Evolutionary conservation across 1,140 invertebrate genomes (phyloP).

Genomic region (Procambarus clarkii): DNA sequence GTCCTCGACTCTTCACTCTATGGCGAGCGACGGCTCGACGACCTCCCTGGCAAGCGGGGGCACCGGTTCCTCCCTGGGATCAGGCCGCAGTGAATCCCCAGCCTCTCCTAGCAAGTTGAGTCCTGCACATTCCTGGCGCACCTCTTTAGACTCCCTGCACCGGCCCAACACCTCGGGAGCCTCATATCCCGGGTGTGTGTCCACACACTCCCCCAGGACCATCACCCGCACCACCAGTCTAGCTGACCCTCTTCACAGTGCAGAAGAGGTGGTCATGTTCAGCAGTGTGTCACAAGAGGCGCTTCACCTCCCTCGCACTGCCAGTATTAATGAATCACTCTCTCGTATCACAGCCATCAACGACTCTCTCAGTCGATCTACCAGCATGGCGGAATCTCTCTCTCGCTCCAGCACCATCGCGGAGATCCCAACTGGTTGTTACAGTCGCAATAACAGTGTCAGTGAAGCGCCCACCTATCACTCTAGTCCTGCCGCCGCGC

Average conservation of each 20-base stretch:
- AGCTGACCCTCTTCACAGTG: constrained; percentile 45
- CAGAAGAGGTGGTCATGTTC: constrained; percentile 43
- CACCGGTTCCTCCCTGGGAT: constrained; percentile 30
- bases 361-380: constrained; percentile 63
- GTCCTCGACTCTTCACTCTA: constrained; percentile 73
- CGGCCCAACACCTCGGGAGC: constrained; percentile 25
- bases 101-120: constrained; percentile 64
- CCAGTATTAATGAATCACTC: constrained; percentile 64
- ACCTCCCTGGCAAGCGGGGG: constrained; percentile 54
- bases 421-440: constrained; percentile 48
- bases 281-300: constrained; percentile 47
- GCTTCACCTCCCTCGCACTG: constrained; percentile 49
- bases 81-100: constrained; percentile 36
- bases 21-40: constrained; percentile 57
- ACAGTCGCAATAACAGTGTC: constrained; percentile 40
- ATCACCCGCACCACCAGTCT: constrained; percentile 61
- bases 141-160: constrained; percentile 68
- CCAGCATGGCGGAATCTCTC: constrained; percentile 64
- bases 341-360: constrained; percentile 53
- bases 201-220: constrained; percentile 54
- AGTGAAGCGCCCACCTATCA: constrained; percentile 33
- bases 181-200: background rate
- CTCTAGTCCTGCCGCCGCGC: constrained; percentile 56
- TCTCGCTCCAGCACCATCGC: constrained; percentile 49
- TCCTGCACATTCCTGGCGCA: constrained; percentile 66